Base-by-base conservation (phyloP, 92 coral and sea anemone genomes). In the Epizoanthus fatuus region DNA sequence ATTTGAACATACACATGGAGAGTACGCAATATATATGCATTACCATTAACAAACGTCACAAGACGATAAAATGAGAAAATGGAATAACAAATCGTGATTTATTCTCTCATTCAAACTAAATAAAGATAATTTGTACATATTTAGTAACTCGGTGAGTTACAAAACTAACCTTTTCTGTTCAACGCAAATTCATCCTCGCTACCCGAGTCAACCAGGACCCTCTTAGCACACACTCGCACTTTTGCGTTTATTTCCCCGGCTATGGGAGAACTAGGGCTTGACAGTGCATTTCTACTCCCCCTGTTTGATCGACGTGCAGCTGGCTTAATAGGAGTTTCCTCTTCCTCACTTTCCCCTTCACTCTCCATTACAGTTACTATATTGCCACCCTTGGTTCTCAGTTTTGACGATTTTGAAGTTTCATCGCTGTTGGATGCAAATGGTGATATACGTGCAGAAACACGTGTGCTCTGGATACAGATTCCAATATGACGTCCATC, bases 111-210 rank as follows among this genome's bases (percentile, higher is more conserved):
- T 49, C 3, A 49, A 49, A 8, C 9, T 49, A 49, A 49, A 47
- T 7, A 47, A 47, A 0, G 52, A 47, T 6, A 7, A 47, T 47
- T 47, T 42, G 47, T 5, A 1, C 8, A 9, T 44, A 49, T 49
- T 9, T 49, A 49, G 4, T 49, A 49, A 49, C 53, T 8, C 53
- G 10, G 11, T 49, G 9, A 2, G 53, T 13, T 7, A 75, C 9
- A 56, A 85, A 63, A 76, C 90, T 60, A 40, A 91, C 97, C 95
- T 69, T 89, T 71, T 52, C 65, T 85, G 4, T 59, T 71, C 10
- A 13, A 37, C 86, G 87, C 90, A 78, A 94, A 95, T 69, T 95
- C 98, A 11, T 95, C 98, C 14, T 94, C 98, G 53, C 98, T 95
- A 52, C 81, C 91, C 15, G 94, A 89, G 58, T 58, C 83, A n/a